Base-by-base conservation (phyloP, 2,888 invertebrate genomes). In the Stenodema calcarata region DNA sequence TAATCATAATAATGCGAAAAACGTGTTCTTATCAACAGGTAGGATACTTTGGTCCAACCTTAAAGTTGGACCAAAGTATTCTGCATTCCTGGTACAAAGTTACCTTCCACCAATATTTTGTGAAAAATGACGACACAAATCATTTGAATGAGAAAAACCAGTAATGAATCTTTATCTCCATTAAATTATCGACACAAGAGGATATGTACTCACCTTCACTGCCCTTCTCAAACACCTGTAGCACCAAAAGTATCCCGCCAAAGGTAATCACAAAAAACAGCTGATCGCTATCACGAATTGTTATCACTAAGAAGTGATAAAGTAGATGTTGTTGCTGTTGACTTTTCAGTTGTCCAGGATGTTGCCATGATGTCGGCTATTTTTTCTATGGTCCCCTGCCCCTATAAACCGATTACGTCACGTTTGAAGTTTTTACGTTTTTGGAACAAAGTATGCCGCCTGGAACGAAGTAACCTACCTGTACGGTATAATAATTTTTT, bases 251-350 rank as follows among this genome's bases (percentile, higher is more conserved):
- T 11, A 11, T 70, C 11, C 70, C 18, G 70, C 23, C 27, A 23
- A 70, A 27, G 16, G 23, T 70, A 11, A 70, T 70, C 70, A 70
- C 70, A 70, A 27, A 70, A 70, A 70, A 70, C 70, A 70, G 70
- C 70, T 70, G 70, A 70, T 70, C 70, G 70, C 4, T 23, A 70
- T 70, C 70, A 70, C 70, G 70, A 70, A 70, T 70, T 70, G 70
- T 70, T 23, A 70, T 70, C 70, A 27, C 70, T 70, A 23, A 70
- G 3, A 50, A 16, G 50, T 16, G 42, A 11, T 11, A 42, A 11
- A 42, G n/a, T 42, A 42, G 62, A 62, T 62, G 62, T 62, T 62
- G 62, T 23, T 62, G 62, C 62, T 62, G 62, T 62, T 62, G 23
- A 62, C 23, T 6, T 62, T 62, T 62, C 7, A 62, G 62, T 16